These are phyloP conservation scores for Phaethon lepturus DNA, from an alignment of 2,113 vertebrate species.

Conservation along the genomic window DNA sequence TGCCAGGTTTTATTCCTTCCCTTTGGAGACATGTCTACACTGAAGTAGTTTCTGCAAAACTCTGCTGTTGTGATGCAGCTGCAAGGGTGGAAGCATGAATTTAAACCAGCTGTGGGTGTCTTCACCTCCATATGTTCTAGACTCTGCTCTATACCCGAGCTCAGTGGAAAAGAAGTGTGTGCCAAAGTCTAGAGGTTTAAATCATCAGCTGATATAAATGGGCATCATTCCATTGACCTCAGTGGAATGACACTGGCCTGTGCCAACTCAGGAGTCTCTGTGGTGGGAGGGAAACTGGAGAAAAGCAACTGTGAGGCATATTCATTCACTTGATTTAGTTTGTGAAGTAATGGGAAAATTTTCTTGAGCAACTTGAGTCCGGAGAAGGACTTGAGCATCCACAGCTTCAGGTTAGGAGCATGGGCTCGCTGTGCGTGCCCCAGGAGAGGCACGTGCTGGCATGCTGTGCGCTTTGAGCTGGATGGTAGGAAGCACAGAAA, in stretches of 20 bases:
- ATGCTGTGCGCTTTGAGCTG: not conserved
- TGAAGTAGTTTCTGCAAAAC: not conserved
- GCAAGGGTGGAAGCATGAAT: not conserved
- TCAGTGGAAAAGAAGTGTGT: not conserved
- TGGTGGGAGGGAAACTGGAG: not conserved
- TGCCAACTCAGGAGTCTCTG: not conserved
- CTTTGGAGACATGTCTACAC: not conserved
- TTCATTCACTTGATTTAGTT: not conserved
- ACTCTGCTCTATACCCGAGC: not conserved
- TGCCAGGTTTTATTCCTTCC: not conserved
- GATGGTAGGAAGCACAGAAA: not conserved
- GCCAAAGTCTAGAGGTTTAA: not conserved
- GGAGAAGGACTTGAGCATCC: fast-evolving
- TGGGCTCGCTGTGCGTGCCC: not conserved
- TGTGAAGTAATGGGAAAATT: not conserved
- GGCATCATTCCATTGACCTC: not conserved
- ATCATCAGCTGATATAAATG: not conserved
- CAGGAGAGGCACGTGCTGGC: not conserved
- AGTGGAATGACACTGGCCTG: not conserved
- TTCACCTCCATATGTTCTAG: not conserved
- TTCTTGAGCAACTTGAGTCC: not conserved
- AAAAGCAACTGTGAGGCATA: not conserved
- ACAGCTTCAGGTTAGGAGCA: fast-evolving
- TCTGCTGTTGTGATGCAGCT: not conserved
- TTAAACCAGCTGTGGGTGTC: not conserved